phyloP scores from a whole-genome alignment of 1,140 invertebrate genomes.

The Aricia agestis region DNA sequence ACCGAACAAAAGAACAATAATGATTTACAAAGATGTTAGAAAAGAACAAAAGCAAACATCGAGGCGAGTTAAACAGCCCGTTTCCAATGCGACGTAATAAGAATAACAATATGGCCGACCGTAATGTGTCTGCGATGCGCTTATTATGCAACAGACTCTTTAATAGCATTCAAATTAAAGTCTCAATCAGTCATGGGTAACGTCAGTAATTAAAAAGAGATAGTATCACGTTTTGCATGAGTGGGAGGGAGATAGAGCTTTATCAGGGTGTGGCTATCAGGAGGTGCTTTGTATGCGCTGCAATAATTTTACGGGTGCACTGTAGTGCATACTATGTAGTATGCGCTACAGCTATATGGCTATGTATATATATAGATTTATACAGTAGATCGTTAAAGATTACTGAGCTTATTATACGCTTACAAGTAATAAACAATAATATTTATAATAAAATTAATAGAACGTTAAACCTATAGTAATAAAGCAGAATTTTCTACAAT shows the following conservation, averaged over 20 bases:
- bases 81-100: constrained; percentile 64
- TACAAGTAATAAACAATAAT: background rate
- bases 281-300: constrained; percentile 59
- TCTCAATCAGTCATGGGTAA: constrained; percentile 32
- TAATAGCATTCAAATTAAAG: constrained; percentile 22
- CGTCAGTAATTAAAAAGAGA: constrained; percentile 42
- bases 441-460: background rate
- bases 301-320: constrained; percentile 52
- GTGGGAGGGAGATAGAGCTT: constrained; percentile 51
- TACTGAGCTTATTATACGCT: background rate
- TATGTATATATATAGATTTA: background rate
- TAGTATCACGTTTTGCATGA: constrained; percentile 30
- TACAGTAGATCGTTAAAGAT: background rate
- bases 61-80: constrained; percentile 54
- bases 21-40: constrained; percentile 64
- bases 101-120: constrained; percentile 59
- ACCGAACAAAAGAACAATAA: constrained; percentile 65
- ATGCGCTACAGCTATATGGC: background rate
- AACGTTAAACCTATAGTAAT: background rate
- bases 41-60: constrained; percentile 69
- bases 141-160: constrained; percentile 34
- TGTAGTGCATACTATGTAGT: constrained; percentile 45
- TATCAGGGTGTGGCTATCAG: constrained; percentile 69
- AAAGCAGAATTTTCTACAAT: background rate
- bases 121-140: constrained; percentile 40